A percentile compares a stretch with the other conserved stretches of the same genome.
Conservation (phyloP, 2,797 vertebrate species). For the Ambastaia sidthimunki region DNA sequence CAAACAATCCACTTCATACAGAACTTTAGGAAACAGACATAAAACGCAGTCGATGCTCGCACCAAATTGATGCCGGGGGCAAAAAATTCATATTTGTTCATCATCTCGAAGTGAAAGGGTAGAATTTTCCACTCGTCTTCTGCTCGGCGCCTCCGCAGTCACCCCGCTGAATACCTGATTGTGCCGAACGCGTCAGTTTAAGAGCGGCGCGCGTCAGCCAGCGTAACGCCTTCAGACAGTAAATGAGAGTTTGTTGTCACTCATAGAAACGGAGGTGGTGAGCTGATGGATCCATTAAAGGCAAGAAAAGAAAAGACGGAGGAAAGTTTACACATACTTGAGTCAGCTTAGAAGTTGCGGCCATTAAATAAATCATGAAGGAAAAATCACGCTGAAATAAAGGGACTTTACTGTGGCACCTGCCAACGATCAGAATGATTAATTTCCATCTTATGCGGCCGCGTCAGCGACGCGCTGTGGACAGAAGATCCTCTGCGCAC, state of each 20-base stretch:
- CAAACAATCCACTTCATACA: constrained; percentile 29
- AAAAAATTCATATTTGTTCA: constrained; percentile 18
- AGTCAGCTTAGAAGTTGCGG: constrained; percentile 67
- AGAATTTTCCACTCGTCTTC: constrained; percentile 19
- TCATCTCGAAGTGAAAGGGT: constrained; percentile 29
- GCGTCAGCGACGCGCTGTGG: constrained; percentile 29
- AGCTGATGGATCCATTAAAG: constrained; percentile 69
- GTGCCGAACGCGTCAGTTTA: constrained; percentile 61
- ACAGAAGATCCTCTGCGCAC: constrained; percentile 17
- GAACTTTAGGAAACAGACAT: constrained; percentile 14
- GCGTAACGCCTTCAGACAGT: constrained; percentile 61
- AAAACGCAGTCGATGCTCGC: constrained; percentile 3
- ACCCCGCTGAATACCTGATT: constrained; percentile 29
- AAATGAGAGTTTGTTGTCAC: constrained; percentile 69
- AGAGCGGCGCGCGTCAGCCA: constrained; percentile 56
- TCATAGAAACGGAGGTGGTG: constrained; percentile 61
- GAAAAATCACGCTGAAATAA: constrained; percentile 49
- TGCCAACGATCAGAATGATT: constrained; percentile 68
- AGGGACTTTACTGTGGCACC: constrained; percentile 66
- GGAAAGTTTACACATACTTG: constrained; percentile 46
- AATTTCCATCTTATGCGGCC: constrained; percentile 65
- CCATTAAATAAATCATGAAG: constrained; percentile 75
- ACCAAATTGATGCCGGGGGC: constrained; percentile 23
- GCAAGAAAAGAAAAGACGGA: constrained; percentile 55
- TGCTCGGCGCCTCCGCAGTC: constrained; percentile 7